Evolutionary conservation across 2,888 invertebrate genomes (phyloP).

Genomic region (Phoronis australis): DNA sequence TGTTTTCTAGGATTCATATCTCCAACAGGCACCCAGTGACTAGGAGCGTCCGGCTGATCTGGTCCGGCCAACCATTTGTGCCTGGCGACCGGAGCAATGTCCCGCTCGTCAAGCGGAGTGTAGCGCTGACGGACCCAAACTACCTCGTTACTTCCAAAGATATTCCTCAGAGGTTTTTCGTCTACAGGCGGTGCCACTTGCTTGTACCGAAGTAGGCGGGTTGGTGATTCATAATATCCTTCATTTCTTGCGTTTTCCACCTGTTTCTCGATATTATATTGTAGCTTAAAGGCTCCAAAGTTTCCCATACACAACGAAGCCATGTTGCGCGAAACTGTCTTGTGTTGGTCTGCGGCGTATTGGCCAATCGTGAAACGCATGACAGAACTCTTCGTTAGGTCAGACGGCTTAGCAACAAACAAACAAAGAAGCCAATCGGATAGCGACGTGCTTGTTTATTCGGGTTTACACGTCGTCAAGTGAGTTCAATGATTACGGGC

Average conservation of each 20-base stretch:
- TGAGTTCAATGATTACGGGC: too few relatives aligned
- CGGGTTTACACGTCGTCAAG: too few relatives aligned
- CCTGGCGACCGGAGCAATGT: conserved; percentile 39
- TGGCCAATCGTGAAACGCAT: too few relatives aligned
- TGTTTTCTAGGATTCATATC: conserved; percentile 28
- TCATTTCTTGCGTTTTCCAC: conserved; percentile 3
- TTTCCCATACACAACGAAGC: conserved; percentile 33
- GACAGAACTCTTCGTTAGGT: too few relatives aligned
- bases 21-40: conserved; percentile 26
- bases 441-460: too few relatives aligned
- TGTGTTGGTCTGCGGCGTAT: too few relatives aligned
- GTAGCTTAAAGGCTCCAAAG: conserved; percentile 31
- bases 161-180: too few relatives aligned
- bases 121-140: conserved; percentile 47
- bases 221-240: conserved; percentile 9
- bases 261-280: conserved; percentile 18
- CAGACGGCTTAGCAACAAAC: too few relatives aligned
- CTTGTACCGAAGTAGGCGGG: not conserved
- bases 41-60: conserved; percentile 22
- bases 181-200: too few relatives aligned
- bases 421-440: too few relatives aligned
- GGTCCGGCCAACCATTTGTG: conserved; percentile 31
- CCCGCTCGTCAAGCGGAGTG: conserved; percentile 37
- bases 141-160: too few relatives aligned
- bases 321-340: too few relatives aligned